Evolutionary conservation across 2,888 invertebrate species (phyloP).

Genomic region (Machimus rusticus): DNA sequence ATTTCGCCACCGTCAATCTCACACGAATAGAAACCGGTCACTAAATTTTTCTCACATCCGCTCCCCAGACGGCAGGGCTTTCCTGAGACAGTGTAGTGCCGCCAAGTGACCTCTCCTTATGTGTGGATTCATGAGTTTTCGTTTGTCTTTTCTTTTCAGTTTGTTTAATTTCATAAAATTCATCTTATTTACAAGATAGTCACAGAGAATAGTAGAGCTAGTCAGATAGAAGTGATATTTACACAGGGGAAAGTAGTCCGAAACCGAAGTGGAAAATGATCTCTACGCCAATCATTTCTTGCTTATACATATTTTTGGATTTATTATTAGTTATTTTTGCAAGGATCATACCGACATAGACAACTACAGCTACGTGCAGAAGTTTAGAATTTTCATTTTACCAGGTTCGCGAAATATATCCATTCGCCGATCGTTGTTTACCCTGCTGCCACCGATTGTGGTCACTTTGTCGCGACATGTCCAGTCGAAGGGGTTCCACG

Average conservation of each 20-base stretch:
- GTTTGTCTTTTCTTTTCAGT: conserved; percentile 21
- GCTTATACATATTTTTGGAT: neutral
- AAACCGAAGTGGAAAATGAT: conserved; percentile 30
- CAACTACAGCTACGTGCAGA: conserved; percentile 57
- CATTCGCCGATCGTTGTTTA: conserved; percentile 63
- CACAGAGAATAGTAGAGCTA: conserved; percentile 10
- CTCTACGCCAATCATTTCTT: conserved; percentile 38
- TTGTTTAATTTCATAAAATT: conserved; percentile 10
- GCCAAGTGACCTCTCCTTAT: conserved; percentile 69
- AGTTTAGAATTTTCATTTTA: conserved; percentile 61
- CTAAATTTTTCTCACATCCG: conserved; percentile 74
- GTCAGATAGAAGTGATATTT: conserved; percentile 26
- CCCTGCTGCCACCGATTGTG: conserved; percentile 60
- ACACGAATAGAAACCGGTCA: conserved; percentile 85
- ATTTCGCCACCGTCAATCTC: conserved; percentile 76
- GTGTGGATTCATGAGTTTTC: conserved; percentile 49
- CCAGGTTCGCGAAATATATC: conserved; percentile 64
- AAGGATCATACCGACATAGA: neutral
- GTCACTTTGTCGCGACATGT: conserved; percentile 68
- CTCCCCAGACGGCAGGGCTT: conserved; percentile 78
- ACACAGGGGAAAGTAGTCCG: conserved; percentile 26
- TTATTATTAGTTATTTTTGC: neutral
- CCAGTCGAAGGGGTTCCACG: conserved; percentile 81
- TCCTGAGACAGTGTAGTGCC: conserved; percentile 82
- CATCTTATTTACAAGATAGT: conserved; percentile 32